Evolutionary conservation across 2,797 vertebrate genomes (phyloP), one percentile per base, ranked within the genome.

Genomic region (Miichthys miiuy): DNA sequence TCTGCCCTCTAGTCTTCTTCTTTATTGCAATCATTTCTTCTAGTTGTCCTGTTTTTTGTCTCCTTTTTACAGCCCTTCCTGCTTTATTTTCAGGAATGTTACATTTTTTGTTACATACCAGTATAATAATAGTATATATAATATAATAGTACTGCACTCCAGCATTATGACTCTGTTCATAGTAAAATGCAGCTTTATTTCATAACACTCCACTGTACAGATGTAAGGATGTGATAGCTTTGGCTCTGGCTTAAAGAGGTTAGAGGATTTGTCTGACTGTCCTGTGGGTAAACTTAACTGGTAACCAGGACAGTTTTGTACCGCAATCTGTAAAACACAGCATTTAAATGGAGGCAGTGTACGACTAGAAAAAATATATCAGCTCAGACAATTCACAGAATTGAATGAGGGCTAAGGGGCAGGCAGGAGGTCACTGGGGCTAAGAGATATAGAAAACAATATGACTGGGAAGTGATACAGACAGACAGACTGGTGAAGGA

Each of bases 1-100:
- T 68, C 46, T 74, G 38, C 54, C 55, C 76, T 47, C 11, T 48
- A 17, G 58, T 56, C 23, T 54, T 71, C 16, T 30, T 48, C n/a
- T 71, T 60, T 30, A 10, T 21, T 80, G n/a, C 21, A 17, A 1
- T 38, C 50, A 8, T 16, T 61, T 54, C 17, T 50, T 58, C 6
- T 3, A 50, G 13, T 23, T 52, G 11, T 48, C 20, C 20, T 34
- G 17, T 62, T 58, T 8, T 25, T 3, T 61, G 4, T 54, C 23
- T 72, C 50, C 27, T 14, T 17, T 71, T 70, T 54, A 0, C 30
- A 60, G 48, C 18, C 10, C 20, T n/a, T n/a, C 8, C 20, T 51
- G 41, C 34, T 34, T 34, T 8, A 34, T 34, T 34, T 34, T 34
- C 34, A 34, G 34, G 34, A 34, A 34, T 34, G 34, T n/a, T n/a